Percentiles rank a stretch among this genome's conserved stretches.
Evolutionary conservation across 2,113 vertebrate genomes (phyloP).

Genomic region (Falcunculus frontatus): DNA sequence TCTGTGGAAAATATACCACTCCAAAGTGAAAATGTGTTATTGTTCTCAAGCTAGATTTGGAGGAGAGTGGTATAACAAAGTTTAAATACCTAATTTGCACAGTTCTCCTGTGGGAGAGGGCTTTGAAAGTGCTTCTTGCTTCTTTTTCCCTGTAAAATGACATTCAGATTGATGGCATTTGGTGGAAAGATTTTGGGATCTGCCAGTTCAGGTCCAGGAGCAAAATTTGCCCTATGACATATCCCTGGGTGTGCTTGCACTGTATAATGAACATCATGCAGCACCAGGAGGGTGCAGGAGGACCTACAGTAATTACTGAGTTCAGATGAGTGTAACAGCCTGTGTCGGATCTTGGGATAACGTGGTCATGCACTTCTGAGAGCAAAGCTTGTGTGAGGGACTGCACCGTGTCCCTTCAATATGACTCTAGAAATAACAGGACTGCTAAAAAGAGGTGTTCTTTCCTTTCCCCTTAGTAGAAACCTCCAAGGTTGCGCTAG

Average conservation of each 20-base stretch:
- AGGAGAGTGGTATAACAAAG: not conserved
- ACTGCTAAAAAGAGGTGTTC: not conserved
- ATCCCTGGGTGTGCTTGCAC: not conserved
- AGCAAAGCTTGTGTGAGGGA: not conserved
- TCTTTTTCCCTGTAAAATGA: not conserved
- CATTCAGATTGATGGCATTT: rapidly evolving
- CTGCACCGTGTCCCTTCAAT: rapidly evolving
- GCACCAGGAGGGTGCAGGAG: not conserved
- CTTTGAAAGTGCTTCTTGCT: not conserved
- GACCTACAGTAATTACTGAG: not conserved
- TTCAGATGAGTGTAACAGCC: not conserved
- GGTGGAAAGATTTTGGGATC: not conserved
- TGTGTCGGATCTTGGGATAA: not conserved
- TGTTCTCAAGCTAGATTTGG: not conserved
- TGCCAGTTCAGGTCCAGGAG: not conserved
- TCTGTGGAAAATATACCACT: not conserved
- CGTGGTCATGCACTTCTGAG: not conserved
- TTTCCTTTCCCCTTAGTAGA: not conserved
- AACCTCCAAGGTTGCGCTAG: not conserved
- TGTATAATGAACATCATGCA: not conserved
- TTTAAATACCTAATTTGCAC: not conserved
- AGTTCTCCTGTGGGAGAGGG: not conserved
- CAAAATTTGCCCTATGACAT: not conserved
- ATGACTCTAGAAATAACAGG: not conserved
- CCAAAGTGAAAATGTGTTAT: not conserved